Evolutionary conservation across 2,113 vertebrate genomes (phyloP).

Genomic region (Hiodon alosoides): DNA sequence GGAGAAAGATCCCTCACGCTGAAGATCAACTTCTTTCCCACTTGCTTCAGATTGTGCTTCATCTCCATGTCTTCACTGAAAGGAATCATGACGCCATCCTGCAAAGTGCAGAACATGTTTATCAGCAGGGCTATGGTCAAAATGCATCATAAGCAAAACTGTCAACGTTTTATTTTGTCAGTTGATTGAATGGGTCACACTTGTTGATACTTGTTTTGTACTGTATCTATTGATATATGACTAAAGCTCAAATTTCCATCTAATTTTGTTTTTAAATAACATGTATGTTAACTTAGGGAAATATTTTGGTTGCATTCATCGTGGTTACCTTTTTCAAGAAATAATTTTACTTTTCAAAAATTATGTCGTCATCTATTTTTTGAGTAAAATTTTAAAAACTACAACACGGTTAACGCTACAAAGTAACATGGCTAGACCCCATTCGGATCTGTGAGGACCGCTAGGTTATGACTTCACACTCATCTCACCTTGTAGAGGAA

Average conservation of each 20-base stretch:
- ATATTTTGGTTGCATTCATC: too few relatives aligned
- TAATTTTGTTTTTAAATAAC: too few relatives aligned
- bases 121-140: neutral
- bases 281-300: too few relatives aligned
- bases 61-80: conserved; percentile 46
- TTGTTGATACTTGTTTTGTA: too few relatives aligned
- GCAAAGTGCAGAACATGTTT: neutral
- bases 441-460: neutral
- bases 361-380: too few relatives aligned
- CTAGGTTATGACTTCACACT: neutral
- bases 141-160: neutral
- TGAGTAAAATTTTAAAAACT: neutral
- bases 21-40: conserved; percentile 58
- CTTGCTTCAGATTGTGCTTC: conserved; percentile 47
- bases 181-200: too few relatives aligned
- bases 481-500: conserved; percentile 69
- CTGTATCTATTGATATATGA: too few relatives aligned
- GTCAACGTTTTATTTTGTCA: neutral
- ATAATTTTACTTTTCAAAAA: too few relatives aligned
- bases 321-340: too few relatives aligned
- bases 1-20: conserved; percentile 49
- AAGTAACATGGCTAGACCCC: neutral
- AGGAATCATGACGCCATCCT: conserved; percentile 62
- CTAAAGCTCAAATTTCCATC: too few relatives aligned
- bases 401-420: neutral